Base-by-base conservation (phyloP, 37 sponge, comb jelly and placozoan species). In the Dysidea cf. avara region DNA sequence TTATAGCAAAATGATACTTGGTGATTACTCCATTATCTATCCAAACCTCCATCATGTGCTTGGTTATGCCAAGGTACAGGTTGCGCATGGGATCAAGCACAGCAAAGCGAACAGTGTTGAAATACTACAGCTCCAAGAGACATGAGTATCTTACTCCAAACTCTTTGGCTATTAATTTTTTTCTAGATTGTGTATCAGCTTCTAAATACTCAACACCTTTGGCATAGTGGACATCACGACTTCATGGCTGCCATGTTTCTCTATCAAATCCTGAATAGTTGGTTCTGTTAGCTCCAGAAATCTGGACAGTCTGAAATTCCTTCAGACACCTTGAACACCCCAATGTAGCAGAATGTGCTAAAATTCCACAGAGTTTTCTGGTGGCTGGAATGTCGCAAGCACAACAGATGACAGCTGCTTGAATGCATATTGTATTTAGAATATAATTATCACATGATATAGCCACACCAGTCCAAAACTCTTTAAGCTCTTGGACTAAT, bases 341-440 rank as follows among this genome's bases (percentile, higher is more conserved):
- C 5, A 46, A 16, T 4, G 31, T 54, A 17, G 75, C 75, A 17
- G 30, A 3, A 46, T 74, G 83, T 6, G 75, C 75, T 49, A 56
- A 24, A 66, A 82, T 75, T 32, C 83, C 83, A 58, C 83, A 82
- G 22, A 72, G 68, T 57, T 82, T 82, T 34, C 69, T 65, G 32
- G 83, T 54, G 17, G 68, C 82, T 54, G 74, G 70, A 29, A 80
- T 50, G 53, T 81, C 82, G 65, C 82, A 81, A 61, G 28, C 54
- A 61, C 53, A 37, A 51, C 59, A 70, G 7, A n/a, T n/a, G n/a
- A n/a, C n/a, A n/a, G n/a, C n/a, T n/a, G n/a, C n/a, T n/a, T n/a
- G n/a, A n/a, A n/a, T n/a, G n/a, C n/a, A n/a, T n/a, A n/a, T n/a
- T n/a, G n/a, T n/a, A n/a, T n/a, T n/a, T n/a, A n/a, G n/a, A n/a